These are phyloP conservation scores for Caenorhabditis sp. DNA, from an alignment of 2,888 invertebrate genomes.

Conservation along the genomic window DNA sequence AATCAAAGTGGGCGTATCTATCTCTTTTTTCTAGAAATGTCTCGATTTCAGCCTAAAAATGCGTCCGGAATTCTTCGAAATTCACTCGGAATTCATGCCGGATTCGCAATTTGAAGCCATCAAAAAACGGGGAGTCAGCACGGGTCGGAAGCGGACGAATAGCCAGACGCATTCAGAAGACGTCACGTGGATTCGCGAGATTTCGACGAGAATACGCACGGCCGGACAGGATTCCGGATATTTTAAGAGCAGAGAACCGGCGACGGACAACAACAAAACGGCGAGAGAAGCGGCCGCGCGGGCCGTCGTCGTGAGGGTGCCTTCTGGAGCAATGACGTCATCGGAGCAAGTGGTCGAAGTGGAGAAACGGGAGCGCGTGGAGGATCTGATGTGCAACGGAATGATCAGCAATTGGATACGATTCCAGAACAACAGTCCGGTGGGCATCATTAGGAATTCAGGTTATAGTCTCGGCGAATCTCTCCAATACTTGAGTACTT, in stretches of 20 bases:
- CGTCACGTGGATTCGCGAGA: constrained; percentile 1
- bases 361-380: not conserved
- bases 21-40: not conserved
- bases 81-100: constrained; percentile 62
- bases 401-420: constrained; percentile 38
- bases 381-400: constrained; percentile 23
- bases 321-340: constrained; percentile 8
- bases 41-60: constrained; percentile 37
- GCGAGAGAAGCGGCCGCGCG: constrained; percentile 47
- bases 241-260: too few species aligned
- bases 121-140: constrained; percentile 26
- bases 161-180: too few species aligned
- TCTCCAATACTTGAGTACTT: too few species aligned
- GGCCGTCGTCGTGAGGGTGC: too few species aligned
- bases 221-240: not conserved
- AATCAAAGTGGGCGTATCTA: not conserved
- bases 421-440: too few species aligned
- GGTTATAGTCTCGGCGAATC: too few species aligned
- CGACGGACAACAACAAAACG: constrained; percentile 55
- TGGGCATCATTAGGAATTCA: too few species aligned
- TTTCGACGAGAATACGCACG: constrained; percentile 1
- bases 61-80: constrained; percentile 60
- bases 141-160: not conserved
- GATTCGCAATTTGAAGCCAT: constrained; percentile 64
- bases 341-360: constrained; percentile 22